These are phyloP conservation scores for Malthinus seriepunctatus DNA, from an alignment of 2,888 invertebrate species.

Conservation along the genomic window DNA sequence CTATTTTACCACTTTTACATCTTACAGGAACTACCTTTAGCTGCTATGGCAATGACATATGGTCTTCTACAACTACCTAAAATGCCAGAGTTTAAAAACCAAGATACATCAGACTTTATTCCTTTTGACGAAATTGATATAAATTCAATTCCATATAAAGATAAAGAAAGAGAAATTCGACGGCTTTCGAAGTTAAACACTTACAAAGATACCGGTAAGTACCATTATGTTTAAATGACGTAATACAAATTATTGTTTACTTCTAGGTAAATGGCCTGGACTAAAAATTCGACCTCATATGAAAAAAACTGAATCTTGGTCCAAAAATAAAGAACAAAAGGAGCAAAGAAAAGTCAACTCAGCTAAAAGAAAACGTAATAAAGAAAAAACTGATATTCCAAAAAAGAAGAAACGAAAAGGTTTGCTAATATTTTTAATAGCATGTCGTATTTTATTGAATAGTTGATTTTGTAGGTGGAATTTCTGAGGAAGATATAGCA, in stretches of 20 bases:
- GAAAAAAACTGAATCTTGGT: conserved; percentile 76
- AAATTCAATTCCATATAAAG: conserved; percentile 75
- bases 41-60: conserved; percentile 82
- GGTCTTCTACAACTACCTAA: conserved; percentile 88
- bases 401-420: conserved; percentile 55
- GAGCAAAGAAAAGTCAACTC: conserved; percentile 66
- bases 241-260: not conserved
- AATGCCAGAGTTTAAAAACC: conserved; percentile 91
- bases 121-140: conserved; percentile 68
- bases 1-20: too few species aligned
- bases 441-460: not conserved
- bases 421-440: conserved; percentile 20
- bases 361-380: conserved; percentile 64
- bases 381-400: conserved; percentile 55
- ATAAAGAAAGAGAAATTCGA: conserved; percentile 76
- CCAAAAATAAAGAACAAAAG: conserved; percentile 73
- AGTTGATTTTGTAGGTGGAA: conserved; percentile 44
- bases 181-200: conserved; percentile 71
- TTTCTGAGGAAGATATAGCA: conserved; percentile 73
- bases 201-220: conserved; percentile 69
- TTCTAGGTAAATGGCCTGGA: conserved; percentile 50
- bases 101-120: conserved; percentile 59
- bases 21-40: conserved; percentile 74
- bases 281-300: conserved; percentile 49
- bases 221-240: not conserved